Conservation (phyloP, 2,888 invertebrate genomes). For the Aspidiotus rigidus region DNA sequence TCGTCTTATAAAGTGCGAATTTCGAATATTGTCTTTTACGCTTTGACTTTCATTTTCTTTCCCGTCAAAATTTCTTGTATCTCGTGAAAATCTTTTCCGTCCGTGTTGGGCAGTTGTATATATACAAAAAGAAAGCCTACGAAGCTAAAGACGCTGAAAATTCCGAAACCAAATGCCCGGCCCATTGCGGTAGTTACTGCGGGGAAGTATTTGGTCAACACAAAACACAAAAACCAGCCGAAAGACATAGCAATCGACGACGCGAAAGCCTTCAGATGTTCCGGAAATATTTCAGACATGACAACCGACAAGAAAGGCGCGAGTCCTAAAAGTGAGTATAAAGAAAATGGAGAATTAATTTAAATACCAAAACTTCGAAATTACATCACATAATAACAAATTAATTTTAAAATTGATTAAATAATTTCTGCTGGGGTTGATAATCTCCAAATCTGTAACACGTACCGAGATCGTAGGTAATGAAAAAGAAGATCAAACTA, state of each 20-base stretch:
- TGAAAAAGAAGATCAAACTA: constrained; percentile 62
- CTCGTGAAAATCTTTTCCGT: constrained; percentile 37
- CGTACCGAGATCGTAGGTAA: constrained; percentile 61
- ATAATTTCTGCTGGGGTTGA: not conserved
- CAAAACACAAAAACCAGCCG: constrained; percentile 66
- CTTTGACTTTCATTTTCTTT: constrained; percentile 28
- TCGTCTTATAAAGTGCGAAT: no score
- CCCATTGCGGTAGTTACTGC: constrained; percentile 53
- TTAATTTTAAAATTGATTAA: not conserved
- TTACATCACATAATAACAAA: no score
- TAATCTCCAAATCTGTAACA: not conserved
- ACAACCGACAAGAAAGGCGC: constrained; percentile 77
- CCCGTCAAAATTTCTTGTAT: constrained; percentile 38
- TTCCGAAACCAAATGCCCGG: constrained; percentile 59
- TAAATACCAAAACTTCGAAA: no score
- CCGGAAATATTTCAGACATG: constrained; percentile 71
- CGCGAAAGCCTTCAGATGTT: constrained; percentile 66
- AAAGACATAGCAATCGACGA: constrained; percentile 65
- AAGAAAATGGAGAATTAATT: no score
- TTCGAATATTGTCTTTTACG: not conserved
- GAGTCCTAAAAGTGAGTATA: constrained; percentile 45
- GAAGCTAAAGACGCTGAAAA: constrained; percentile 56
- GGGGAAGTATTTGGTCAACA: constrained; percentile 63
- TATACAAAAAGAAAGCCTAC: constrained; percentile 62
- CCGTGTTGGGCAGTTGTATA: constrained; percentile 54